Evolutionary conservation across 2,113 vertebrate genomes (phyloP), one percentile per base, ranked within the genome.

Genomic region (Notothenia coriiceps): DNA sequence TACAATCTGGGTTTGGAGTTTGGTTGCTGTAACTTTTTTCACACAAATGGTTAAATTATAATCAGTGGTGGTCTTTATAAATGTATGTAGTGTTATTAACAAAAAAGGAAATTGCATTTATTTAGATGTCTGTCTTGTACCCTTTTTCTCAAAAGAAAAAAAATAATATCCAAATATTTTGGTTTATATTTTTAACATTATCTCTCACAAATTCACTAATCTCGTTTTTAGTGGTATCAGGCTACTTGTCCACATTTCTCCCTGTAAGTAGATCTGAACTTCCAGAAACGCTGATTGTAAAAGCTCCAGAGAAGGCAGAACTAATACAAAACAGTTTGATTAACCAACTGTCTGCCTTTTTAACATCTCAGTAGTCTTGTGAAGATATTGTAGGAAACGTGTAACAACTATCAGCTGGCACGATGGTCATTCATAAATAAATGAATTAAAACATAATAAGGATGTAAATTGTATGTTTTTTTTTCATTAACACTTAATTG

Each of bases 61-160:
- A 97, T 96, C 96, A 95, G 94, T 94, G 93, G 94, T 95, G 96
- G 94, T 97, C 95, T 95, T 93, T 95, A 94, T 96, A 96, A 96
- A 95, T 97, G 96, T 97, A 96, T 90, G 92, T 95, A 94, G 90
- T 95, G 90, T 92, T 93, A 95, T 94, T 93, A 94, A 94, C 93
- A 91, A 93, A 92, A 71, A 73, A 87, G 70, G 68, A 89, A 87
- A 91, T 89, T 85, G 88, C 88, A 92, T 94, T 94, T 88, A 88
- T 92, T 94, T 92, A 91, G 82, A 92, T 44, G 65, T 93, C 84
- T 93, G 89, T 91, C 86, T 86, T 88, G 90, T 92, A 90, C 70
- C 67, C 77, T 90, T 62, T 91, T 83, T 78, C 69, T 80, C 73
- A 76, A 70, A 88, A 79, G 64, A 80, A 82, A 86, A 87, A 55